phyloP scores from a whole-genome alignment of 1,140 invertebrate species.

The Heliconius nattereri region DNA sequence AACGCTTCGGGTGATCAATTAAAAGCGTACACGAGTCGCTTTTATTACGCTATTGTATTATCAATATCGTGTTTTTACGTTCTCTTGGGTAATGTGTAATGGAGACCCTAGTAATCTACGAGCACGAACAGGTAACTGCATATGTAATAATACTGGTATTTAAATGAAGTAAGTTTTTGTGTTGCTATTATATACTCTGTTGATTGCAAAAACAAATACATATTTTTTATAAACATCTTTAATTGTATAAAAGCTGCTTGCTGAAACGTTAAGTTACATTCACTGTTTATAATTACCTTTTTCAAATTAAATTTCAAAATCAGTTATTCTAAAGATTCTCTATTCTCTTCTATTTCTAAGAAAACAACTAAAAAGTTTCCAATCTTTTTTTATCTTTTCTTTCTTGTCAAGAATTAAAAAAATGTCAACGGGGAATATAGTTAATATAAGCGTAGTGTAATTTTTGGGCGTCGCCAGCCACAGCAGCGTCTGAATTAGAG shows the following conservation, averaged over 20 bases:
- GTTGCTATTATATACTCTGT: background rate
- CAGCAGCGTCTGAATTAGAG: constrained; percentile 45
- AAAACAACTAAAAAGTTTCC: background rate
- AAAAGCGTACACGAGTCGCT: constrained; percentile 18
- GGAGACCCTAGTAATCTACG: constrained; percentile 13
- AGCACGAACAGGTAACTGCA: background rate
- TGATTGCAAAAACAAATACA: background rate
- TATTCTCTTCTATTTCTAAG: too few relatives aligned
- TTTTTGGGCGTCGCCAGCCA: constrained; percentile 26
- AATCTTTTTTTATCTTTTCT: background rate
- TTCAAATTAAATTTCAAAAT: background rate
- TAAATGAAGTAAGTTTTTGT: background rate
- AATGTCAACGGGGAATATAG: background rate
- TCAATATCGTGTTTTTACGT: constrained; percentile 22
- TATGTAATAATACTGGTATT: background rate
- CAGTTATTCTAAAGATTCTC: background rate
- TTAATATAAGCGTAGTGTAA: background rate
- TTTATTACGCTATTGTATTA: constrained; percentile 25
- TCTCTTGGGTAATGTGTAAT: constrained; percentile 18
- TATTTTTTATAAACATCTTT: background rate
- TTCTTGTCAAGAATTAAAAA: background rate
- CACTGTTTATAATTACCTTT: background rate
- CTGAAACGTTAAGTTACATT: background rate
- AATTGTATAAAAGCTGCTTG: background rate
- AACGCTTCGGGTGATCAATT: constrained; percentile 27